A percentile compares a stretch with the other conserved stretches of the same genome.
Evolutionary conservation across 2,888 invertebrate genomes (phyloP).

Genomic region (Thymelicus sylvestris): DNA sequence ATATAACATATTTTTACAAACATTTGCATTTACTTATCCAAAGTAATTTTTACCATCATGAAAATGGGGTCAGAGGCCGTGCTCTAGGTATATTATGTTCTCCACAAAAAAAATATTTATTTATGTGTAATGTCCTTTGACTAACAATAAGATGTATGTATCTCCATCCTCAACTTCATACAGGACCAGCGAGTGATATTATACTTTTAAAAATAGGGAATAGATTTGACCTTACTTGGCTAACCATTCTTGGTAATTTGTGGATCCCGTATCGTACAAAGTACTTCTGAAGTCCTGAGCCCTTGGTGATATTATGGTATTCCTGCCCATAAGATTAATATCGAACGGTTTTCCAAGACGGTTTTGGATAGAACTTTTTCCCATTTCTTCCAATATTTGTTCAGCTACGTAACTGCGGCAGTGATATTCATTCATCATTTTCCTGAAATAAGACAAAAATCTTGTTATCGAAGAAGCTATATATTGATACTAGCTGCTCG

Average conservation of each 20-base stretch:
- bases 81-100: no score
- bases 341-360: slow-evolving; percentile 66
- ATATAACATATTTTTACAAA: no score
- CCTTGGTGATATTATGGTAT: slow-evolving; percentile 49
- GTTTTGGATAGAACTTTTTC: slow-evolving; percentile 66
- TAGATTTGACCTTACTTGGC: slow-evolving; percentile 83
- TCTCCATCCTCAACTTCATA: no score
- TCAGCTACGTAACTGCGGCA: slow-evolving; percentile 90
- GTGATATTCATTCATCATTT: slow-evolving; percentile 91
- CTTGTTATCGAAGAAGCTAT: no score
- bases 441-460: slow-evolving; percentile 75
- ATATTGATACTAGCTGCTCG: no score
- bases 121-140: no score
- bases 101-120: no score
- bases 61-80: no score
- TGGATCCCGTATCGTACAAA: slow-evolving; percentile 89
- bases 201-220: background rate
- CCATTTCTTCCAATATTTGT: slow-evolving; percentile 88
- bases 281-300: slow-evolving; percentile 69
- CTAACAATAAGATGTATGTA: no score
- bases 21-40: no score
- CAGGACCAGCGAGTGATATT: no score
- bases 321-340: slow-evolving; percentile 40
- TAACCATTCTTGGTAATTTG: slow-evolving; percentile 90
- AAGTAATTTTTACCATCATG: no score